These are phyloP conservation scores for Brachypterus glaber DNA, from an alignment of 2,888 invertebrate genomes.

Conservation along the genomic window DNA sequence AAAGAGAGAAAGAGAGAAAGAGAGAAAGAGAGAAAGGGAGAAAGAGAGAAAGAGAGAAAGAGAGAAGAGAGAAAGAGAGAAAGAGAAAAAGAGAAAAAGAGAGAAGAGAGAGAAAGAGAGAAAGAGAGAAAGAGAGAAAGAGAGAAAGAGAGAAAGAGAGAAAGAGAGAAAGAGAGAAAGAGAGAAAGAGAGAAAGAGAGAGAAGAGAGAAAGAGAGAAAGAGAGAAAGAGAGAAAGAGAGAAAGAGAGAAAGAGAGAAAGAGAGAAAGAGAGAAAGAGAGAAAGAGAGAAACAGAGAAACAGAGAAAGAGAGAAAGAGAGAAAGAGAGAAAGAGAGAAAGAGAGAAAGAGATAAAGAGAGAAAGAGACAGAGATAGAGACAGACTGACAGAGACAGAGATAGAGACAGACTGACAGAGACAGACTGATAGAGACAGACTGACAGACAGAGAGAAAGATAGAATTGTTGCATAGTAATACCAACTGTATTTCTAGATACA, in stretches of 20 bases:
- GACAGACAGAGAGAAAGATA: no score
- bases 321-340: background rate
- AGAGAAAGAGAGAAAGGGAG: background rate
- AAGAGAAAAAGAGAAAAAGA: background rate
- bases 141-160: background rate
- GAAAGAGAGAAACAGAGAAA: no score
- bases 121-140: background rate
- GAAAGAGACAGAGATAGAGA: no score
- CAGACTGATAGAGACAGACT: no score
- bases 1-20: background rate
- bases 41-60: background rate
- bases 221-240: conserved; percentile 1
- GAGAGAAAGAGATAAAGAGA: background rate
- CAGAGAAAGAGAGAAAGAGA: background rate
- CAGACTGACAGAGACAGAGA: no score
- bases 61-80: background rate
- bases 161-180: background rate
- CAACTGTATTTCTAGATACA: no score
- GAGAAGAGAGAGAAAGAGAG: background rate
- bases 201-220: background rate
- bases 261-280: background rate
- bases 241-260: background rate
- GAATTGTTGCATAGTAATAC: no score
- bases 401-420: no score
- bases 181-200: background rate